A percentile compares a stretch with the other conserved stretches of the same genome.
Conservation (phyloP, 2,888 invertebrate species). For the Silvanus unidentatus region DNA sequence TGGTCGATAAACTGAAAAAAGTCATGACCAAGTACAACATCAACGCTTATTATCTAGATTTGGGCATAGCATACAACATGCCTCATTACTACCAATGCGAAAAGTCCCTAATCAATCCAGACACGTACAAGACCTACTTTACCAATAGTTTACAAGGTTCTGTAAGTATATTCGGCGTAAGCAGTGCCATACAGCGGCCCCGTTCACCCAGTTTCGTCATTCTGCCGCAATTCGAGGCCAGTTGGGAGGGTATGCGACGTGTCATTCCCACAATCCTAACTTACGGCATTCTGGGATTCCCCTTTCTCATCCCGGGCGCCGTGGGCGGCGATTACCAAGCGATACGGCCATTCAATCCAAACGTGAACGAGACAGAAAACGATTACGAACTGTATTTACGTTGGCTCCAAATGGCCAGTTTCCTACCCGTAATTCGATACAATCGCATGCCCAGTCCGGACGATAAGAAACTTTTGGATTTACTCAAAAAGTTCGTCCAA, state of each 20-base stretch:
- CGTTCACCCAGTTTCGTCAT: conserved; percentile 81
- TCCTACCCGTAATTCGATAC: conserved; percentile 87
- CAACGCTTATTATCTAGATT: conserved; percentile 78
- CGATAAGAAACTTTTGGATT: conserved; percentile 65
- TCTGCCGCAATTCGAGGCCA: conserved; percentile 77
- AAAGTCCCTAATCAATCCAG: conserved; percentile 68
- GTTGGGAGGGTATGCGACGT: conserved; percentile 68
- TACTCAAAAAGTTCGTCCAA: conserved; percentile 68
- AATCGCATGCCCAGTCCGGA: conserved; percentile 84
- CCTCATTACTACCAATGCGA: conserved; percentile 81
- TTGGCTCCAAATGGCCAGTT: conserved; percentile 87
- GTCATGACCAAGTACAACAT: conserved; percentile 70
- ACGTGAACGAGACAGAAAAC: conserved; percentile 53
- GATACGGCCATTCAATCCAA: conserved; percentile 45
- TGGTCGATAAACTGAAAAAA: conserved; percentile 61
- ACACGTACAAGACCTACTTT: conserved; percentile 73
- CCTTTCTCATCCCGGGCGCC: conserved; percentile 88
- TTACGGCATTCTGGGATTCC: conserved; percentile 87
- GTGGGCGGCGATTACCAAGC: conserved; percentile 84
- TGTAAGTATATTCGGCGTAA: conserved; percentile 70
- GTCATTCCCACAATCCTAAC: conserved; percentile 83
- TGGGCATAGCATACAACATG: conserved; percentile 77
- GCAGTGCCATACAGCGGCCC: conserved; percentile 76
- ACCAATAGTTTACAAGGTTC: conserved; percentile 58
- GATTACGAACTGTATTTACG: conserved; percentile 80